These are phyloP conservation scores for Drosophila ficusphila DNA, from an alignment of 1,140 invertebrate genomes.

Conservation along the genomic window DNA sequence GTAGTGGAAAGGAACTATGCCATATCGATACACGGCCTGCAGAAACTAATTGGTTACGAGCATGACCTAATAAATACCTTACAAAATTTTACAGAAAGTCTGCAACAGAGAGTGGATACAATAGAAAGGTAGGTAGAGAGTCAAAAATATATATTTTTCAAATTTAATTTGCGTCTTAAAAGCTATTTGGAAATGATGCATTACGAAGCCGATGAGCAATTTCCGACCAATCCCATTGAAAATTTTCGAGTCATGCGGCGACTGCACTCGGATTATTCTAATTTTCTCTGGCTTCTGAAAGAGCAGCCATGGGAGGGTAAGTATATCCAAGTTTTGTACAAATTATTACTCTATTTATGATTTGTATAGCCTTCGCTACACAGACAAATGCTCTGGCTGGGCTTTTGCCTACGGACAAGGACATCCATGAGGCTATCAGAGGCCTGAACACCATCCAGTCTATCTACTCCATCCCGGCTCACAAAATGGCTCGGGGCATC, in stretches of 20 bases:
- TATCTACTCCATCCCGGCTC: neutral
- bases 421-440: neutral
- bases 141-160: no score
- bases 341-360: neutral
- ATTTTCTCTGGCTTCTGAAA: neutral
- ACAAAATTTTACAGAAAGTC: neutral
- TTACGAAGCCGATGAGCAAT: neutral
- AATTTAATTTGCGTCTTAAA: neutral
- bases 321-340: no score
- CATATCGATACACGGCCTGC: neutral
- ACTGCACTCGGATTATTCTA: neutral
- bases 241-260: neutral
- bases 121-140: neutral
- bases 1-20: neutral
- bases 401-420: neutral
- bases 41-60: neutral
- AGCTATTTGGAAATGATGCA: neutral
- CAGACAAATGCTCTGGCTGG: neutral
- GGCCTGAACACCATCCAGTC: neutral
- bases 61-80: neutral
- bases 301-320: slow-evolving; percentile 1
- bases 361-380: neutral
- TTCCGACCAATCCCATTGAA: neutral
- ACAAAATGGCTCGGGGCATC: neutral
- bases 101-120: neutral